A percentile compares a stretch with the other conserved stretches of the same genome.
Conservation (phyloP, 2,888 invertebrate species). For the Ectropis crepuscularia region DNA sequence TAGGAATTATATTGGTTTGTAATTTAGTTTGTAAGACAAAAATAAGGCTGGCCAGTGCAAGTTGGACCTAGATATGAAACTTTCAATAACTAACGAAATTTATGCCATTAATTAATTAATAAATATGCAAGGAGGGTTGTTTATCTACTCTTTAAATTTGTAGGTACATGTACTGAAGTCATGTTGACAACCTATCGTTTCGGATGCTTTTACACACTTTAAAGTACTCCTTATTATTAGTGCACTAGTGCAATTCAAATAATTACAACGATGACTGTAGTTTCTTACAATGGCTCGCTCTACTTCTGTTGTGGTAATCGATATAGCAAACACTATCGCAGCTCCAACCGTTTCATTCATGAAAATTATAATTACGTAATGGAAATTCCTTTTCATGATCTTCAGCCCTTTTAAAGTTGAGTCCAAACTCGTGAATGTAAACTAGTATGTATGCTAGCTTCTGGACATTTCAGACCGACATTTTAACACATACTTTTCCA, state of each 20-base stretch:
- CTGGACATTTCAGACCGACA: no score
- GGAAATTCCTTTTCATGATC: conserved; percentile 30
- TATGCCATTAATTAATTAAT: no score
- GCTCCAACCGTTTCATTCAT: conserved; percentile 40
- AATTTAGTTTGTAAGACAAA: background rate
- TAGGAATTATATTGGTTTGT: background rate
- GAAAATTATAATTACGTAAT: conserved; percentile 35
- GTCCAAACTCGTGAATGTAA: background rate
- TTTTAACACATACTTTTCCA: no score
- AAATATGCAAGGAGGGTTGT: no score
- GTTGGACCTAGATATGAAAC: no score
- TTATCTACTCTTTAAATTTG: no score
- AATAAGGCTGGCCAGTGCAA: no score
- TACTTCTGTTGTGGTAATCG: conserved; percentile 27
- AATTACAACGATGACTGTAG: conserved; percentile 23
- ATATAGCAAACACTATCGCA: conserved; percentile 37
- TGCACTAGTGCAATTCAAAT: conserved; percentile 20
- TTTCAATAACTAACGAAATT: no score
- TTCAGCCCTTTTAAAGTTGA: conserved; percentile 8
- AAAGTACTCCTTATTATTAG: background rate
- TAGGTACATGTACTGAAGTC: no score
- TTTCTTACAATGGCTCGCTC: conserved; percentile 29
- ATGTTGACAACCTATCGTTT: background rate
- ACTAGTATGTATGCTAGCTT: background rate
- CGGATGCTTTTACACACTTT: background rate